Conservation (phyloP, 2,888 invertebrate genomes). For the Oligia fasciuncula region DNA sequence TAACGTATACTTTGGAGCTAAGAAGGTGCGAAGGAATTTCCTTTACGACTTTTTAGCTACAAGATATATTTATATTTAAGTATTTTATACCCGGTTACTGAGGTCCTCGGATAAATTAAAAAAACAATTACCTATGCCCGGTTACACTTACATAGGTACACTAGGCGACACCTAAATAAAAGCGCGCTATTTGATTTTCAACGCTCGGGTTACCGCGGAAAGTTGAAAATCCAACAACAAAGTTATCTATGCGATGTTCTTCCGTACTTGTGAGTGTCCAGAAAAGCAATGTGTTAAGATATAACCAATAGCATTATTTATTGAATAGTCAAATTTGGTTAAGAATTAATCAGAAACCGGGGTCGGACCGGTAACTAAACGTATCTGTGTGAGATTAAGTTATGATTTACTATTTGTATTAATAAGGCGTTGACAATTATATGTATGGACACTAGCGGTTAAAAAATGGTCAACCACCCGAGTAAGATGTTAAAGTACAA, state of each 20-base stretch:
- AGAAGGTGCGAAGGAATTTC: neutral
- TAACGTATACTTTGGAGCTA: neutral
- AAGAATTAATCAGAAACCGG: neutral
- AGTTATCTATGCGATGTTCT: neutral
- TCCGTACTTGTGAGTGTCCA: neutral
- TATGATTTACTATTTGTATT: constrained; percentile 20
- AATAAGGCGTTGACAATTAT: constrained; percentile 13
- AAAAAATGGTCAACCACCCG: constrained; percentile 1
- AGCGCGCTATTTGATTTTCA: neutral
- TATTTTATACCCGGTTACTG: neutral
- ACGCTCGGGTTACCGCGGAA: neutral
- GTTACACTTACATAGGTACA: neutral
- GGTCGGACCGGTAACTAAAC: neutral
- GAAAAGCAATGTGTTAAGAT: neutral
- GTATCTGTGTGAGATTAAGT: constrained; percentile 13
- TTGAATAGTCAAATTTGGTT: neutral
- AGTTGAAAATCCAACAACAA: neutral
- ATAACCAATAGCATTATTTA: neutral
- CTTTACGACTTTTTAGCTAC: neutral
- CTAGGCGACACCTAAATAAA: neutral
- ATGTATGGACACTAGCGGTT: neutral
- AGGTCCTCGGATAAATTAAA: neutral
- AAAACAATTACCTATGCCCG: neutral
- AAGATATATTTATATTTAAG: neutral
- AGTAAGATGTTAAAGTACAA: constrained; percentile 21